These are phyloP conservation scores for Aselliscus stoliczkanus DNA, from an alignment of 2,797 vertebrate genomes.

Conservation along the genomic window DNA sequence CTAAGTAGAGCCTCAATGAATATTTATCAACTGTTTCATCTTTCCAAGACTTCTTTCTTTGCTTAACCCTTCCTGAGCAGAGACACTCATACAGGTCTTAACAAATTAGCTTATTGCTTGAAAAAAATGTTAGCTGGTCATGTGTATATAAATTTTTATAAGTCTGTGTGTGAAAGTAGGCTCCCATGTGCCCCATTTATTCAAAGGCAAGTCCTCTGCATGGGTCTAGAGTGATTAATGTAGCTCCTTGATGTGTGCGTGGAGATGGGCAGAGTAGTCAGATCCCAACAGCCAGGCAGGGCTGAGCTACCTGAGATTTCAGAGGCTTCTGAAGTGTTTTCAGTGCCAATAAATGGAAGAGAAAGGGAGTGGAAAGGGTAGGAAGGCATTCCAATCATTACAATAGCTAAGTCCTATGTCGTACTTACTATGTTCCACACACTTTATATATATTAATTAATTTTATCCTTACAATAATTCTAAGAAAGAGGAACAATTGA, in stretches of 20 bases:
- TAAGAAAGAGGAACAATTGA: not conserved
- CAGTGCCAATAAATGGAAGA: not conserved
- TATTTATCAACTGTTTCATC: not conserved
- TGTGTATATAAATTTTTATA: not conserved
- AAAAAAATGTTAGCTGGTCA: not conserved
- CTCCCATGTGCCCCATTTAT: not conserved
- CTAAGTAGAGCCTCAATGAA: not conserved
- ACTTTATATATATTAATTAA: not conserved
- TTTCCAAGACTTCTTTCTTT: not conserved
- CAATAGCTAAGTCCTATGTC: not conserved
- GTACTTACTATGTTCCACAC: not conserved
- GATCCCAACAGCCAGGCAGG: not conserved
- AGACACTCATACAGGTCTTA: not conserved
- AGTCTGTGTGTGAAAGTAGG: not conserved
- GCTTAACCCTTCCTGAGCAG: not conserved
- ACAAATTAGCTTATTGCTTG: not conserved
- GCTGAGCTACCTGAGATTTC: not conserved
- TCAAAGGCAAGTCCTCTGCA: not conserved
- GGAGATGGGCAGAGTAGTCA: not conserved
- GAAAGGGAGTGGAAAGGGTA: not conserved
- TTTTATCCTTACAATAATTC: not conserved
- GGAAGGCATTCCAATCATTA: not conserved
- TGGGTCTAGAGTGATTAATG: not conserved
- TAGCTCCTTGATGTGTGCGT: not conserved
- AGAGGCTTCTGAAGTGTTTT: not conserved